A percentile compares a stretch with the other conserved stretches of the same genome.
These are phyloP conservation scores for Xiphophorus birchmanni DNA, from an alignment of 2,797 vertebrate species.

Conservation along the genomic window DNA sequence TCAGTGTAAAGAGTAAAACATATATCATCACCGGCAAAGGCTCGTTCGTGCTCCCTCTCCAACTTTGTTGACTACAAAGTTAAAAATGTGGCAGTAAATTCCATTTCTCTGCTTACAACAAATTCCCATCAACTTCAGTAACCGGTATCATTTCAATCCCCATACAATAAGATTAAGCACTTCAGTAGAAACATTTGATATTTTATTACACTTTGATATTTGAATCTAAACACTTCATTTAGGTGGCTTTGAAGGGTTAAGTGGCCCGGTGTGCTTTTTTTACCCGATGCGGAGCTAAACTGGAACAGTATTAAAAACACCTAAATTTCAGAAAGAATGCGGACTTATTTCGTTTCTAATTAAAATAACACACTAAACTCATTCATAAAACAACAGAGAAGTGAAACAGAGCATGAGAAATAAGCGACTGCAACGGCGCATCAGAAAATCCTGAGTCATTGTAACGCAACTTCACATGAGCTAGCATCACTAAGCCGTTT, in stretches of 20 bases:
- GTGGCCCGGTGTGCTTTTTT: not conserved
- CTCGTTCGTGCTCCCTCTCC: not conserved
- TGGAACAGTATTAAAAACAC: too few relatives aligned
- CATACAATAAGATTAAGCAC: not conserved
- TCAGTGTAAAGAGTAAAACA: not conserved
- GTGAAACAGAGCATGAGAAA: not conserved
- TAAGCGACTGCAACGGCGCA: not conserved
- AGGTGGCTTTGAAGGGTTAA: not conserved
- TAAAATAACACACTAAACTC: not conserved
- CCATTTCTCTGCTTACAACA: not conserved
- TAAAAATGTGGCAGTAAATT: not conserved
- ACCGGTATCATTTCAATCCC: not conserved
- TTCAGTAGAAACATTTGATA: not conserved
- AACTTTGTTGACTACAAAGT: not conserved
- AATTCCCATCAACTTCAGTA: not conserved
- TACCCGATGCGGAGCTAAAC: not conserved
- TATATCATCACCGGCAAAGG: not conserved
- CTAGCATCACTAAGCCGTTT: slow-evolving; percentile 21
- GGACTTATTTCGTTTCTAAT: not conserved
- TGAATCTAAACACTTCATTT: not conserved
- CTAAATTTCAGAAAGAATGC: not conserved
- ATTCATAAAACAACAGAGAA: not conserved
- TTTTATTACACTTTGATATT: not conserved
- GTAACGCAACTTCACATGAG: slow-evolving; percentile 19
- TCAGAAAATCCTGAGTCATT: slow-evolving; percentile 68